A percentile compares a stretch with the other conserved stretches of the same genome.
Conservation (phyloP, 2,888 invertebrate species). For the Podotricha telesiphe region DNA sequence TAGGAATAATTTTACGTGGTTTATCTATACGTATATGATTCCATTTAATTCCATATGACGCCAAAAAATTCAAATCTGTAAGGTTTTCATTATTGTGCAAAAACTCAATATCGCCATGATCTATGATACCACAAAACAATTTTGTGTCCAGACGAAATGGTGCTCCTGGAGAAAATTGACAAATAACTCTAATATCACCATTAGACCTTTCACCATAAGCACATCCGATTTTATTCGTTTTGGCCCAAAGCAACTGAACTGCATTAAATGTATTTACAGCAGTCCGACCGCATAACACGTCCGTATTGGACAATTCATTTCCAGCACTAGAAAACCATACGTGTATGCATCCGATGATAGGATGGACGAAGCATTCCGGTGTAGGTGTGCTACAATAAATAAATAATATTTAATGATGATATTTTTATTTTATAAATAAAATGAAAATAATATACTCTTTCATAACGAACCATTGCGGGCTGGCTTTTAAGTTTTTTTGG, state of each 20-base stretch:
- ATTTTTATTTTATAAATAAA: too few species aligned
- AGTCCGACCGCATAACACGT: slow-evolving; percentile 67
- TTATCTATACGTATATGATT: slow-evolving; percentile 20
- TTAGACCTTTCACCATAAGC: slow-evolving; percentile 59
- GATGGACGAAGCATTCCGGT: slow-evolving; percentile 65
- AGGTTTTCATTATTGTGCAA: slow-evolving; percentile 34
- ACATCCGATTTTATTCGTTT: slow-evolving; percentile 72
- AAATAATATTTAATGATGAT: slow-evolving; percentile 6
- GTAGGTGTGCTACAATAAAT: slow-evolving; percentile 61
- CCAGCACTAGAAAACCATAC: slow-evolving; percentile 70
- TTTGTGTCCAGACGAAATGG: slow-evolving; percentile 60
- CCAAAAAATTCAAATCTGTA: slow-evolving; percentile 46
- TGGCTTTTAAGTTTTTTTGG: slow-evolving; percentile 46
- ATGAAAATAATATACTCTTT: neutral
- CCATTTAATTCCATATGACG: slow-evolving; percentile 52
- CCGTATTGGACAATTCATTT: slow-evolving; percentile 54
- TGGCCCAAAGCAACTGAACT: slow-evolving; percentile 71
- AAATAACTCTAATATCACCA: slow-evolving; percentile 68
- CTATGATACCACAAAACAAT: slow-evolving; percentile 67
- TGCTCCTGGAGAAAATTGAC: slow-evolving; percentile 75
- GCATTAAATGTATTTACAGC: slow-evolving; percentile 61
- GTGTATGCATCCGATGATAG: slow-evolving; percentile 70
- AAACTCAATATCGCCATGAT: slow-evolving; percentile 51
- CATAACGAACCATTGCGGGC: slow-evolving; percentile 57
- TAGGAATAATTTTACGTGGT: neutral